A percentile compares a stretch with the other conserved stretches of the same genome.
Evolutionary conservation across 2,888 invertebrate species (phyloP).

Genomic region (Tupiocoris notatus): DNA sequence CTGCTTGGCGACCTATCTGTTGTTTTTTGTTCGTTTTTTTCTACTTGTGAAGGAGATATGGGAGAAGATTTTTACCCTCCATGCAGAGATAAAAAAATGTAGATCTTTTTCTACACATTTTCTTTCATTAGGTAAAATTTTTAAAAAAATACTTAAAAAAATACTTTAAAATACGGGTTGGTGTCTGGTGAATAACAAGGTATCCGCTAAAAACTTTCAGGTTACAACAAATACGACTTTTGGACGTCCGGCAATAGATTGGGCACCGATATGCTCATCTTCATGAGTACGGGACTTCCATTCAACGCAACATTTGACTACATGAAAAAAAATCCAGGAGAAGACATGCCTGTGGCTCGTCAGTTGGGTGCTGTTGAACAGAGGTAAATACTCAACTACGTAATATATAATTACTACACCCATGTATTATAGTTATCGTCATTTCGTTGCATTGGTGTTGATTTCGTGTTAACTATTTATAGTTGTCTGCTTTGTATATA

Average conservation of each 20-base stretch:
- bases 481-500: background rate
- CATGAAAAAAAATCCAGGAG: conserved; percentile 58
- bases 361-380: conserved; percentile 49
- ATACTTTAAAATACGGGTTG: no score
- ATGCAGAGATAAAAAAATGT: no score
- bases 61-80: no score
- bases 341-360: conserved; percentile 48
- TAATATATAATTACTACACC: background rate
- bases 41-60: no score
- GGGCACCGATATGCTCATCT: conserved; percentile 82
- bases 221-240: conserved; percentile 78
- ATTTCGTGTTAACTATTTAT: background rate
- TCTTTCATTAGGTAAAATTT: no score
- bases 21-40: no score
- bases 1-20: no score
- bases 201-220: no score
- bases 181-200: no score
- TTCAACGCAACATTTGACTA: conserved; percentile 87
- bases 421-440: background rate
- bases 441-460: background rate
- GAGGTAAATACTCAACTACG: conserved; percentile 44
- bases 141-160: no score
- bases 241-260: conserved; percentile 87
- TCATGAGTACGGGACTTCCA: conserved; percentile 86
- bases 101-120: no score